Percentiles rank a stretch among this genome's conserved stretches.
phyloP scores from a whole-genome alignment of 2,797 vertebrate genomes.

The Ceryle rudis region DNA sequence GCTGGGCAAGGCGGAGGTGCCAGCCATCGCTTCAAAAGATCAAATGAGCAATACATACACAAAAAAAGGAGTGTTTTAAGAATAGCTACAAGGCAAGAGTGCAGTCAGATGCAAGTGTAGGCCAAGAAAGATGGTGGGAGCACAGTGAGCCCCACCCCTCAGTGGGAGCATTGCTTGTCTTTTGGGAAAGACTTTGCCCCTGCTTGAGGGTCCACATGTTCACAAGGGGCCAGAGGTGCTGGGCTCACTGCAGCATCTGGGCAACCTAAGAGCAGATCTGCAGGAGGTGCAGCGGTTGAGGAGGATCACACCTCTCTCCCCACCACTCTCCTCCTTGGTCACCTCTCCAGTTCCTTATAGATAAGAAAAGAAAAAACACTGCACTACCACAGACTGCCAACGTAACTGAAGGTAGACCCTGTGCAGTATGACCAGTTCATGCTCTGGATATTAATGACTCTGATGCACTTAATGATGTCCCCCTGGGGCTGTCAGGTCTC shows the following conservation, averaged over 20 bases:
- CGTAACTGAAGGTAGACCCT: background rate
- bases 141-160: accelerated
- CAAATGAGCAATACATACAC: background rate
- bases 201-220: accelerated
- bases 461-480: background rate
- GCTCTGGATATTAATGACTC: background rate
- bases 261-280: background rate
- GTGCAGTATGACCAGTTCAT: background rate
- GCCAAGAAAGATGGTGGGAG: background rate
- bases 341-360: background rate
- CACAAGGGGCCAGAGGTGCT: accelerated
- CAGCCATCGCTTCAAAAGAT: background rate
- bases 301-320: background rate
- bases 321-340: background rate
- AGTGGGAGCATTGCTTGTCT: background rate
- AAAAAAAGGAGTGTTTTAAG: background rate
- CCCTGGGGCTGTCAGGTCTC: background rate
- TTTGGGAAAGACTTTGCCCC: background rate
- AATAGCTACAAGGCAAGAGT: background rate
- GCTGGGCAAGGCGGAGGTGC: slow-evolving; percentile 17
- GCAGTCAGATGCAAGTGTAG: background rate
- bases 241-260: background rate
- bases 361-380: background rate
- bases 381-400: background rate
- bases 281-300: background rate